These are phyloP conservation scores for Lytechinus pictus DNA, from an alignment of 35 echinoderm and acorn worm species.

Conservation along the genomic window DNA sequence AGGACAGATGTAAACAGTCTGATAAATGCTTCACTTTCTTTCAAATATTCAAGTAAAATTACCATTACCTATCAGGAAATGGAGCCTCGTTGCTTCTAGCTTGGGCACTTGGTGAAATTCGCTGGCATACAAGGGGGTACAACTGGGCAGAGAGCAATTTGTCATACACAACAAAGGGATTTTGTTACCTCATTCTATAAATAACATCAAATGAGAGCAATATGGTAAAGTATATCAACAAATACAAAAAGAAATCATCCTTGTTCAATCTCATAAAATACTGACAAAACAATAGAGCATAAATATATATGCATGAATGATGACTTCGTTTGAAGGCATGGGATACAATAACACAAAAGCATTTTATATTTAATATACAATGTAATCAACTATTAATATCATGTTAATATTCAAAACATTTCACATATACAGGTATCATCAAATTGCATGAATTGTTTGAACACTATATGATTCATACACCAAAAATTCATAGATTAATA, in stretches of 20 bases:
- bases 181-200: neutral
- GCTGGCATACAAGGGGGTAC: neutral
- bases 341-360: neutral
- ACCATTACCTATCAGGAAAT: neutral
- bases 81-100: neutral
- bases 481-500: neutral
- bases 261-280: neutral
- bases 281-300: neutral
- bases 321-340: neutral
- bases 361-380: neutral
- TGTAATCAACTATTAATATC: neutral
- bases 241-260: neutral
- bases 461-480: neutral
- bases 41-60: too few species aligned
- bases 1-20: too few species aligned
- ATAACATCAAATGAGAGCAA: neutral
- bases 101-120: neutral
- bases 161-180: neutral
- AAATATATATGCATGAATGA: constrained; percentile 5
- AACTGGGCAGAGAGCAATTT: neutral
- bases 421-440: neutral
- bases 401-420: neutral
- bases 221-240: neutral
- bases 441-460: neutral
- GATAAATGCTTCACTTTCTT: too few species aligned